These are phyloP conservation scores for Gorsachius goisagi DNA, from an alignment of 2,113 vertebrate species.

Conservation along the genomic window DNA sequence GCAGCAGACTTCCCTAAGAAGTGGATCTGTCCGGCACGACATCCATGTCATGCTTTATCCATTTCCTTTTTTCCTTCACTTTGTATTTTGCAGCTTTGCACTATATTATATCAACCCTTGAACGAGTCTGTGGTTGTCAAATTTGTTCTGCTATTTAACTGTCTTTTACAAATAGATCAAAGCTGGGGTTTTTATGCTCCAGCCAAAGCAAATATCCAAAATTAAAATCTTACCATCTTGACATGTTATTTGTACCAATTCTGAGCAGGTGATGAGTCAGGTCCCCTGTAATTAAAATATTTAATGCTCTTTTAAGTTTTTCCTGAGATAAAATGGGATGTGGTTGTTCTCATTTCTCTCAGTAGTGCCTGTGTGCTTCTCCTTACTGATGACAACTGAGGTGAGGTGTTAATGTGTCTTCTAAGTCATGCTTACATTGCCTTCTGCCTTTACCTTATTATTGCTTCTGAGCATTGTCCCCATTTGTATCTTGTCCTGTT, in stretches of 20 bases:
- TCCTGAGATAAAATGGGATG: background rate
- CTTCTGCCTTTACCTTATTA: background rate
- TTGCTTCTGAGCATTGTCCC: background rate
- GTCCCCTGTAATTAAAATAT: slow-evolving; percentile 29
- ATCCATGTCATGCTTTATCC: background rate
- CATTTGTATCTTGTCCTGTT: background rate
- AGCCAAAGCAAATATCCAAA: slow-evolving; percentile 29
- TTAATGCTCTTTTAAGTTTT: background rate
- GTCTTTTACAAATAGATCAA: slow-evolving; percentile 3
- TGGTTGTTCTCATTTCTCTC: background rate
- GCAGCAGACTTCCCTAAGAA: too few species aligned
- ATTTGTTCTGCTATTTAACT: slow-evolving; percentile 12
- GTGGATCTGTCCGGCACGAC: too few species aligned
- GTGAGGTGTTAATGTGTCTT: background rate
- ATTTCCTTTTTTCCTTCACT: background rate
- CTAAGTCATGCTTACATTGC: background rate
- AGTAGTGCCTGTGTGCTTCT: background rate
- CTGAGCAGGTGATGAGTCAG: background rate
- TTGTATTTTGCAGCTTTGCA: background rate
- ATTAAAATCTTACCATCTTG: background rate
- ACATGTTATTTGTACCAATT: background rate
- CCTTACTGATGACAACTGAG: background rate
- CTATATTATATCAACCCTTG: background rate
- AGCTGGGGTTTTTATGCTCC: background rate
- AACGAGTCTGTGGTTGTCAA: background rate